These are phyloP conservation scores for Phaonia tiefii DNA, from an alignment of 2,888 invertebrate genomes.

Conservation along the genomic window DNA sequence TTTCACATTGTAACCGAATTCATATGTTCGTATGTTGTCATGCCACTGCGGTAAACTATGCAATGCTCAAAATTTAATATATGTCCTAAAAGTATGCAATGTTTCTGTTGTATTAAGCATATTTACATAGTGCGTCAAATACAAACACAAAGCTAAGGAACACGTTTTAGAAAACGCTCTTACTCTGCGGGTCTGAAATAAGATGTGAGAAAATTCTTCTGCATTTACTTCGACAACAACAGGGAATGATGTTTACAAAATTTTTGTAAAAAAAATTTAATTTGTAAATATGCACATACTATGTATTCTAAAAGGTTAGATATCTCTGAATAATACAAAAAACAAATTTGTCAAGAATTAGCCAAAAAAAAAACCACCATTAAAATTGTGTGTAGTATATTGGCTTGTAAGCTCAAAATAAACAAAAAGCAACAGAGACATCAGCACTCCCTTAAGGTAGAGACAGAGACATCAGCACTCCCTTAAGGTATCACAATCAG, in stretches of 20 bases:
- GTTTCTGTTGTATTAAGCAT: not conserved
- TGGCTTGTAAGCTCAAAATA: slow-evolving; percentile 19
- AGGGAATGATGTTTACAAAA: no score
- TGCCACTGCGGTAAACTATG: slow-evolving; percentile 34
- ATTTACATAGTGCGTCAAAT: not conserved
- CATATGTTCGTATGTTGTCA: not conserved
- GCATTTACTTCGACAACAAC: not conserved
- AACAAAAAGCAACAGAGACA: slow-evolving; percentile 8
- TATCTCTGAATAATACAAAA: slow-evolving; percentile 5
- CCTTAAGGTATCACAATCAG: not conserved
- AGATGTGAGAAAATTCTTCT: not conserved
- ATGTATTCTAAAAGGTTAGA: no score
- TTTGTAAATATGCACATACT: no score
- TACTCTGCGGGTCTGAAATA: no score
- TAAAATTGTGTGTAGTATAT: slow-evolving; percentile 18
- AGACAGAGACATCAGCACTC: not conserved
- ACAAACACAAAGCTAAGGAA: not conserved
- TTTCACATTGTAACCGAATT: not conserved
- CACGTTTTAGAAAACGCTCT: not conserved
- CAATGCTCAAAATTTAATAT: slow-evolving; percentile 41
- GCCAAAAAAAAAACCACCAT: slow-evolving; percentile 1
- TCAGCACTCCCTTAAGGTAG: not conserved
- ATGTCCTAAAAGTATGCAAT: slow-evolving; percentile 36
- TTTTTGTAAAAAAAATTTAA: no score
- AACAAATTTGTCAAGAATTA: slow-evolving; percentile 27